Conservation (phyloP, 2,797 vertebrate species). For the Iguana delicatissima region DNA sequence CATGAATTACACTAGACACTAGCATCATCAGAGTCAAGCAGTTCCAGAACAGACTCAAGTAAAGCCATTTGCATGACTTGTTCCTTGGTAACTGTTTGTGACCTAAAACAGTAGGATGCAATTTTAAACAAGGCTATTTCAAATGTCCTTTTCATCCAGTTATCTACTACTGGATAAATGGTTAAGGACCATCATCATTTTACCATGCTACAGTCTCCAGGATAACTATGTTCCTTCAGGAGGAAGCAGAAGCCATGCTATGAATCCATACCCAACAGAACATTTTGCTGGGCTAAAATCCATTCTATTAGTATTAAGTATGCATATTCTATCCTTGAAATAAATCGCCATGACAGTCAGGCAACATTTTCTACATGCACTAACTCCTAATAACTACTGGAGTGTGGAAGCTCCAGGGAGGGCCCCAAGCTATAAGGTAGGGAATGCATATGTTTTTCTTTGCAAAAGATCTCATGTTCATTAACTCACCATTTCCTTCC, state of each 20-base stretch:
- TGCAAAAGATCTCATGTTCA: neutral
- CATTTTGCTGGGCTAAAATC: neutral
- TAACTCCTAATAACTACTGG: neutral
- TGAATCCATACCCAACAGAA: neutral
- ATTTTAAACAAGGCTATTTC: slow-evolving; percentile 33
- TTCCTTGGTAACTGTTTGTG: slow-evolving; percentile 75
- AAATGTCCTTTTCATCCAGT: neutral
- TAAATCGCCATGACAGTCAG: neutral
- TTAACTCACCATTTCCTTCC: slow-evolving; percentile 82
- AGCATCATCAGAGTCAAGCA: slow-evolving; percentile 83
- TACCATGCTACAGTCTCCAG: too few relatives aligned
- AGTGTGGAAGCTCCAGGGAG: too few relatives aligned
- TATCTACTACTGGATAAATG: neutral
- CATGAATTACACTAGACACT: slow-evolving; percentile 85
- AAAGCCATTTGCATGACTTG: slow-evolving; percentile 83
- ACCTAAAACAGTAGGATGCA: slow-evolving; percentile 41
- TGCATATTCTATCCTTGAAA: neutral
- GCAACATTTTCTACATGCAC: neutral
- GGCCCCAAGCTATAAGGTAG: neutral
- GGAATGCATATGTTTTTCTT: neutral
- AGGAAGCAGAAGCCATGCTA: neutral
- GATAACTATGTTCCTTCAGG: neutral
- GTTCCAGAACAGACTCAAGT: slow-evolving; percentile 84
- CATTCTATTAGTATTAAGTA: neutral
- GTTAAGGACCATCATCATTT: neutral